Evolutionary conservation across 37 sponge, comb jelly and placozoan species (phyloP).

Genomic region (Chondrilla cf. caribensis): DNA sequence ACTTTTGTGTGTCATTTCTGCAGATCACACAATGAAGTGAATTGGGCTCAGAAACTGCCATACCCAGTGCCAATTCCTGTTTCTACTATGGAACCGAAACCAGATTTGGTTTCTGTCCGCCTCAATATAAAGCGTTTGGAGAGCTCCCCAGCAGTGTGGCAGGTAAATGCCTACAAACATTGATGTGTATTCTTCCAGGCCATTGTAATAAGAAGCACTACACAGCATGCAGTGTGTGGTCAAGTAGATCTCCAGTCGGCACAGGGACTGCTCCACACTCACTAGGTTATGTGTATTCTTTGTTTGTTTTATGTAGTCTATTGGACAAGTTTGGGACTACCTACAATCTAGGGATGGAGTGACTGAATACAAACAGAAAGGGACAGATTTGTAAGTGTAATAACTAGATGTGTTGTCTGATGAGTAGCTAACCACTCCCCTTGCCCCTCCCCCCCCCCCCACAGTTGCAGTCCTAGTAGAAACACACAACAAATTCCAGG

Average conservation of each 20-base stretch:
- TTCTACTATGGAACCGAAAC: constrained; percentile 26
- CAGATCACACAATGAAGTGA: background rate
- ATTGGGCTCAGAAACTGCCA: constrained; percentile 13
- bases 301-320: background rate
- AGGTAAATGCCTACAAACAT: constrained; percentile 43
- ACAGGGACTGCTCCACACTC: too few relatives aligned
- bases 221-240: too few relatives aligned
- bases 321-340: background rate
- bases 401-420: too few relatives aligned
- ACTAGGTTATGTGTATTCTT: too few relatives aligned
- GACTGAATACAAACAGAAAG: too few relatives aligned
- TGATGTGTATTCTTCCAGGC: too few relatives aligned
- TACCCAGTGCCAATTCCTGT: background rate
- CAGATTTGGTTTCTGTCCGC: constrained; percentile 60
- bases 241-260: too few relatives aligned
- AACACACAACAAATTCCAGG: constrained; percentile 62
- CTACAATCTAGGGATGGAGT: background rate
- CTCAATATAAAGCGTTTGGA: constrained; percentile 60
- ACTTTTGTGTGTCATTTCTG: too few relatives aligned
- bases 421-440: background rate
- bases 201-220: too few relatives aligned
- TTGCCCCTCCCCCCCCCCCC: background rate
- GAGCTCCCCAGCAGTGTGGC: constrained; percentile 50
- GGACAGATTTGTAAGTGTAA: too few relatives aligned
- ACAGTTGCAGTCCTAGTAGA: constrained; percentile 35